Conservation (phyloP, 1,140 invertebrate genomes). For the Leptinotarsa lineolata region DNA sequence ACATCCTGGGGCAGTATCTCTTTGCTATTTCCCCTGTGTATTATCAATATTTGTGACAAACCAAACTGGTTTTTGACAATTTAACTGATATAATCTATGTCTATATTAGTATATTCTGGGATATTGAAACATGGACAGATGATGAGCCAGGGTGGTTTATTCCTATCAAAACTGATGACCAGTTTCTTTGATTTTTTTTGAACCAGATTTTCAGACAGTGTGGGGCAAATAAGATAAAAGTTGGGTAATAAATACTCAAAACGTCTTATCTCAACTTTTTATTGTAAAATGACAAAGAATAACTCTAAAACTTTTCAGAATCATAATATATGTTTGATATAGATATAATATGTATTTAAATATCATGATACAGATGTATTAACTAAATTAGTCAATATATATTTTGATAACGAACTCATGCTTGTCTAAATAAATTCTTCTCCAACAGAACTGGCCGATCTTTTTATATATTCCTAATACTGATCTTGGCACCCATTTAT, state of each 20-base stretch:
- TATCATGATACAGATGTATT: slow-evolving; percentile 53
- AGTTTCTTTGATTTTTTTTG: too few species aligned
- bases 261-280: slow-evolving; percentile 46
- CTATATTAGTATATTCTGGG: too few species aligned
- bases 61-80: too few species aligned
- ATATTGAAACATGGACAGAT: too few species aligned
- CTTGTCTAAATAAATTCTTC: slow-evolving; percentile 37
- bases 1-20: too few species aligned
- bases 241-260: not conserved
- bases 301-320: slow-evolving; percentile 56
- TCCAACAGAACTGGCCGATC: slow-evolving; percentile 54
- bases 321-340: slow-evolving; percentile 54
- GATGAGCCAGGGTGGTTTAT: too few species aligned
- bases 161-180: too few species aligned
- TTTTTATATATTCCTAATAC: slow-evolving; percentile 48
- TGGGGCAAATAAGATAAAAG: too few species aligned
- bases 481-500: slow-evolving; percentile 52
- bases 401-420: slow-evolving; percentile 41
- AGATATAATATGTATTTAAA: slow-evolving; percentile 53
- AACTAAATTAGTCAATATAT: slow-evolving; percentile 45
- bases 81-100: too few species aligned
- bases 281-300: slow-evolving; percentile 58
- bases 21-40: too few species aligned
- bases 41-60: too few species aligned
- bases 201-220: too few species aligned